A percentile compares a stretch with the other conserved stretches of the same genome.
phyloP scores from a whole-genome alignment of 2,888 invertebrate species.

The Pristionchus exspectatus region DNA sequence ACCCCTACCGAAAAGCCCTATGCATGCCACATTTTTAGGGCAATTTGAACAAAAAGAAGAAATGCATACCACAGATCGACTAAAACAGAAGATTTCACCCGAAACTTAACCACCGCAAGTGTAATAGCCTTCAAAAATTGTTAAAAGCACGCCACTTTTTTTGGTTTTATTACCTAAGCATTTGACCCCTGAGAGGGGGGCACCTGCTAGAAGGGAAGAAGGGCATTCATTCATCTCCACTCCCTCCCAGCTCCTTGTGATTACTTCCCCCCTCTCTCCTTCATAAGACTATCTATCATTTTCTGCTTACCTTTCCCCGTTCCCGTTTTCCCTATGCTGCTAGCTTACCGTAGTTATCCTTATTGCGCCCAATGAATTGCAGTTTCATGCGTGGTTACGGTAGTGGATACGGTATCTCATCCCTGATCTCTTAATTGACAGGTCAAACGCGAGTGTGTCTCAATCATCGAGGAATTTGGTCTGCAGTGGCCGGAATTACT shows the following conservation, averaged over 20 bases:
- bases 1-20: no score
- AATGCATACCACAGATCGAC: no score
- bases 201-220: constrained; percentile 29
- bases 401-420: not conserved
- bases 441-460: constrained; percentile 84
- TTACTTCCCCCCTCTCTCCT: not conserved
- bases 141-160: no score
- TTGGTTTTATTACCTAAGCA: no score
- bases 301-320: not conserved
- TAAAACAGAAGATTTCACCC: no score
- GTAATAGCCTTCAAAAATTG: no score
- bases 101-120: no score
- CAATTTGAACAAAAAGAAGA: no score
- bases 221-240: constrained; percentile 29
- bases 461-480: constrained; percentile 84
- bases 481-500: constrained; percentile 86
- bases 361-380: not conserved
- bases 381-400: not conserved
- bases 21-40: no score
- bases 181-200: no score
- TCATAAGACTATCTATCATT: not conserved
- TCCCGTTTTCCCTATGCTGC: not conserved
- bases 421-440: constrained; percentile 57
- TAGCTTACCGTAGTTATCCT: not conserved
- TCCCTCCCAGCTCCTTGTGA: not conserved